Evolutionary conservation across 2,797 vertebrate genomes (phyloP), one percentile per base, ranked within the genome.

Genomic region (Peromyscus nudipes): DNA sequence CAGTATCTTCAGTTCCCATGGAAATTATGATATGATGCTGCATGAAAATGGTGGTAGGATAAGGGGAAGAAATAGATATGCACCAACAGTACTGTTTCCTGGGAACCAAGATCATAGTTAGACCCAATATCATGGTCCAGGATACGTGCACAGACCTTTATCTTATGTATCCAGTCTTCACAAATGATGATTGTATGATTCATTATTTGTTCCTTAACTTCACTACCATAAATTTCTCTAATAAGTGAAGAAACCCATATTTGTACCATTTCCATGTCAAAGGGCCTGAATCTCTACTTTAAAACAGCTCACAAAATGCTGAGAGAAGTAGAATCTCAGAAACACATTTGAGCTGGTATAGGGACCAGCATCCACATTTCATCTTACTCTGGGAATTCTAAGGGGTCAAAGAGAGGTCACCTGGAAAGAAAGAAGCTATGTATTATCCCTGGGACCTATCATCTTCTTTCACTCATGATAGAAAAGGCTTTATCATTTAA

Each of bases 81-180:
- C 9, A 69, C 7, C 31, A 93, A 90, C 40, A 90, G 17, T 34
- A 31, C 5, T 80, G 49, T 91, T 94, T 83, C 1, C 19, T 17
- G 92, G 89, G 60, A 97, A 81, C 21, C 12, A 40, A 91, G 60
- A 88, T 91, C 43, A 60, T 13, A 91, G 60, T 69, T 83, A 62
- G 17, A 69, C 55, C 25, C 57, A 92, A 91, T 75, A 89, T 71
- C 52, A 62, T 90, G 29, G 49, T 57, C 27, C 77, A 21, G 29
- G 46, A 77, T 43, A 67, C 34, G 62, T 12, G 12, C 69, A 62
- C 11, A 77, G 23, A 9, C 7, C 31, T 43, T 46, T 57, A 55
- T 1, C 29, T 88, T 83, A 60, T 93, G 16, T 62, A 92, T 71
- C 57, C 6, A 69, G 14, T 49, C 40, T 80, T 92, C 85, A 86